These are phyloP conservation scores for Sebastes cheni DNA, from an alignment of 2,797 vertebrate genomes.

Conservation along the genomic window DNA sequence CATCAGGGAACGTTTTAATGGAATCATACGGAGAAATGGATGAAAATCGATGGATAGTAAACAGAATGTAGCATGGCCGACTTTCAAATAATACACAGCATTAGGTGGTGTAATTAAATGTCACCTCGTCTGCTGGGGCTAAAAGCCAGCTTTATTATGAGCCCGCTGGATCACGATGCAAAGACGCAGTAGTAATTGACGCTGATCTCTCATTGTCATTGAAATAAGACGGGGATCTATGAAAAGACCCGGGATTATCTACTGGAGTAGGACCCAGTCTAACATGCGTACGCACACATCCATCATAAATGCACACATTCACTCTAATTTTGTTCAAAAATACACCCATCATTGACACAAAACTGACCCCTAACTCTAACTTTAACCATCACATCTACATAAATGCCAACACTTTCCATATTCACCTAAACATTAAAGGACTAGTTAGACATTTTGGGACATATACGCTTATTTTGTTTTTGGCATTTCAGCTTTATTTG, in stretches of 20 bases:
- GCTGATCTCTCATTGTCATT: constrained; percentile 66
- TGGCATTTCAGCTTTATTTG: no score
- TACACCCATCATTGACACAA: not conserved
- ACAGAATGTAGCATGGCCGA: not conserved
- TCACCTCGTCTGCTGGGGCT: constrained; percentile 19
- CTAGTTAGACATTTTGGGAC: not conserved
- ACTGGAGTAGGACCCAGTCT: constrained; percentile 10
- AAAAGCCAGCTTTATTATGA: constrained; percentile 43
- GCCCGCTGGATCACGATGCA: constrained; percentile 32
- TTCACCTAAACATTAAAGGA: not conserved
- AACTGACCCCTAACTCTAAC: not conserved
- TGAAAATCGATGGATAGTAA: not conserved
- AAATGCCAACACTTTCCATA: not conserved
- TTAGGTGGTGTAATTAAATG: constrained; percentile 11
- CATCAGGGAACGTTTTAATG: not conserved
- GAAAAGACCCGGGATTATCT: constrained; percentile 49
- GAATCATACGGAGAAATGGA: not conserved
- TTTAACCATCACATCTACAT: not conserved
- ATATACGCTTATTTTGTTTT: not conserved
- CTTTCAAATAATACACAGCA: not conserved
- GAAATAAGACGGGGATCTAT: constrained; percentile 59
- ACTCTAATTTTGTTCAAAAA: not conserved
- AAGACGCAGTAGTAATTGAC: constrained; percentile 57
- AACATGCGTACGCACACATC: not conserved
- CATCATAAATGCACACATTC: not conserved